Conservation (phyloP, 2,888 invertebrate species). For the Galeruca laticollis region DNA sequence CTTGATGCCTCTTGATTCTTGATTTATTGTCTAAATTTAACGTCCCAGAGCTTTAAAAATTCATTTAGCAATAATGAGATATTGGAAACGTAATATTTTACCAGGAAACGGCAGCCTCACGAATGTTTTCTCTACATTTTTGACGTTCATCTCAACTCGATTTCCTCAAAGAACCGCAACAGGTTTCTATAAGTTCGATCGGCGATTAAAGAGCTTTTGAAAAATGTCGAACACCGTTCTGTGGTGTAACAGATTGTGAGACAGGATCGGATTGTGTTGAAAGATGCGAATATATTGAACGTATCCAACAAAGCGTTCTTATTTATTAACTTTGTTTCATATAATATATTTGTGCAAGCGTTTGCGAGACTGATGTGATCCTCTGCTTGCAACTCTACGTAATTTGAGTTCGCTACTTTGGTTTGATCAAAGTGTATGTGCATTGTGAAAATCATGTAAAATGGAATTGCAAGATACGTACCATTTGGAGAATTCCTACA, state of each 20-base stretch:
- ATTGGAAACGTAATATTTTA: constrained; percentile 53
- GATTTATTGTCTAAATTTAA: constrained; percentile 40
- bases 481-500: too few relatives aligned
- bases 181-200: constrained; percentile 66
- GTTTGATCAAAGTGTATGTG: too few relatives aligned
- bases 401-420: too few relatives aligned
- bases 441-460: too few relatives aligned
- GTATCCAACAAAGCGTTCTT: too few relatives aligned
- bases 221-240: constrained; percentile 63
- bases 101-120: constrained; percentile 19
- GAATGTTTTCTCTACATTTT: constrained; percentile 41
- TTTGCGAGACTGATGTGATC: too few relatives aligned
- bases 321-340: too few relatives aligned
- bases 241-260: constrained; percentile 64
- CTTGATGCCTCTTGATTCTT: constrained; percentile 11
- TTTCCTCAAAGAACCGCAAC: constrained; percentile 58
- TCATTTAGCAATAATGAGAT: constrained; percentile 52
- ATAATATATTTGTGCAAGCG: too few relatives aligned
- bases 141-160: constrained; percentile 48
- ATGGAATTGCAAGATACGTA: too few relatives aligned
- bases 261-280: constrained; percentile 48
- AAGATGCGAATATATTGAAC: background rate
- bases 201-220: constrained; percentile 66
- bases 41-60: constrained; percentile 48
- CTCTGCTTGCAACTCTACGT: too few relatives aligned